Evolutionary conservation across 2,113 vertebrate species (phyloP), one percentile per base, ranked within the genome.

Genomic region (Parus major): DNA sequence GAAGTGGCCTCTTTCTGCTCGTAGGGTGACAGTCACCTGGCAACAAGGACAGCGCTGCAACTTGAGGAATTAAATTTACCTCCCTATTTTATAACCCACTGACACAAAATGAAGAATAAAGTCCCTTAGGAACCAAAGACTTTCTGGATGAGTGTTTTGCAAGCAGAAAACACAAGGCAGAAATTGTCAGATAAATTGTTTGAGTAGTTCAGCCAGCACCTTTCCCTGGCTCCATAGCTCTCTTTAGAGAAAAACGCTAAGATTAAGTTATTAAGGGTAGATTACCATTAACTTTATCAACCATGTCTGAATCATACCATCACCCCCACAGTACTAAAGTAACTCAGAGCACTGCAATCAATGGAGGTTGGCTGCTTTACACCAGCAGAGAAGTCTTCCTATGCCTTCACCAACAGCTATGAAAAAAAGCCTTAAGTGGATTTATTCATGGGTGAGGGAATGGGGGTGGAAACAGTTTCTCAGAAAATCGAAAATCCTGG

Each of bases 401-500:
- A n/a, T 88, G 87, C 68, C 52, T 87, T n/a, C 49, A 83, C 64
- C 79, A 93, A 85, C 57, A 95, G 75, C 70, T 68, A 39, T 31
- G 41, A 65, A 92, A 88, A 75, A 83, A 91, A 55, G 4, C 66
- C 41, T 68, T 63, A 90, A 93, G 60, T 86, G 80, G 57, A 68
- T 90, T 96, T 93, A 83, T 94, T 92, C 80, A 86, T 52, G 69
- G 55, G 47, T 60, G 60, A 94, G 35, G 52, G 86, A 88, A 66
- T 11, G 21, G 73, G 69, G 80, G 61, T 76, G 88, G 92, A 92
- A 91, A 78, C 36, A 46, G 52, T 75, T 92, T 82, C 44, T 90
- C 0, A 0, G 92, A 64, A 93, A 96, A 90, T 81, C 90, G 77
- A 53, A 96, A 96, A 95, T 81, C 86, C 93, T 86, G 92, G 86